Conservation (phyloP, 2,113 vertebrate genomes). For the Saccopteryx leptura region DNA sequence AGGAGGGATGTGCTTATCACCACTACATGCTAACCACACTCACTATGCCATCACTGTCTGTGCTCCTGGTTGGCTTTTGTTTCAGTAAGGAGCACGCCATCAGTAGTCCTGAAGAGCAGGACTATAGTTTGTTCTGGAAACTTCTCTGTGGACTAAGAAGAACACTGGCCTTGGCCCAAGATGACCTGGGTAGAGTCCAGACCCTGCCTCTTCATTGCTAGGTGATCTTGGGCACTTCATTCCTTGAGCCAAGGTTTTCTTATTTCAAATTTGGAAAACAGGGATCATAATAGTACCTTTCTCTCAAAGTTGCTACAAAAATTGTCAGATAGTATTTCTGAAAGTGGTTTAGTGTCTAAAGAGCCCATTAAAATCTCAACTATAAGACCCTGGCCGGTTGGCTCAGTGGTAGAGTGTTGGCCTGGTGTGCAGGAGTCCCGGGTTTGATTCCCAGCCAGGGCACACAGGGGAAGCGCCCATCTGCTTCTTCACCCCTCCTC, state of each 20-base stretch:
- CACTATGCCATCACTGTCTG: not conserved
- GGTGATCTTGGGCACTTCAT: not conserved
- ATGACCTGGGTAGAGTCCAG: not conserved
- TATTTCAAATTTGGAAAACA: not conserved
- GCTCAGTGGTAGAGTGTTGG: too few relatives aligned
- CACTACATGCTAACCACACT: too few relatives aligned
- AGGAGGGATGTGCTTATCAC: too few relatives aligned
- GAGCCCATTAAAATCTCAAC: slow-evolving; percentile 2
- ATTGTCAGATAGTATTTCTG: not conserved
- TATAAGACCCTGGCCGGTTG: too few relatives aligned
- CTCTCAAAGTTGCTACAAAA: not conserved
- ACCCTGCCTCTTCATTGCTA: not conserved
- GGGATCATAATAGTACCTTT: not conserved
- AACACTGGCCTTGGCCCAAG: not conserved
- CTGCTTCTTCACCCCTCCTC: too few relatives aligned
- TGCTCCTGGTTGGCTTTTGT: not conserved
- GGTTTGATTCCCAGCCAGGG: too few relatives aligned
- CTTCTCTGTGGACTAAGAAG: not conserved
- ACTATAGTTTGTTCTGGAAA: not conserved
- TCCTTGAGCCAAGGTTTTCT: not conserved
- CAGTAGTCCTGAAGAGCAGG: not conserved
- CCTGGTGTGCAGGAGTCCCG: too few relatives aligned
- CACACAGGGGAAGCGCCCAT: too few relatives aligned
- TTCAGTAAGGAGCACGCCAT: not conserved
- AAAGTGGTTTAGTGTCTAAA: not conserved